A percentile compares a stretch with the other conserved stretches of the same genome.
phyloP scores from a whole-genome alignment of 2,113 vertebrate species.

The Datnioides undecimradiatus region DNA sequence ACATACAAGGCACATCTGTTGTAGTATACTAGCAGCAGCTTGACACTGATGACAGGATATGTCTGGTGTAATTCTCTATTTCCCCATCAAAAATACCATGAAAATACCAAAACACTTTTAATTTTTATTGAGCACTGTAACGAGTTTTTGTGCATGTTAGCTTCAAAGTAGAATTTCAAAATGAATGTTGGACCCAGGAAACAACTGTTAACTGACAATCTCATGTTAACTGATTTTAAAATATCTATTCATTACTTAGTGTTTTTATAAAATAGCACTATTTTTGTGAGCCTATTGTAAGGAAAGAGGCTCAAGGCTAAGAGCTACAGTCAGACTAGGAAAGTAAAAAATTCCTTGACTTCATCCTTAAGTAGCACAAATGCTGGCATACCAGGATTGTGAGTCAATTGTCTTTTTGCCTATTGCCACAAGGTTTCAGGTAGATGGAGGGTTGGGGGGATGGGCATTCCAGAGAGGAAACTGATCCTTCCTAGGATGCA shows the following conservation, averaged over 20 bases:
- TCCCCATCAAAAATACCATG: neutral
- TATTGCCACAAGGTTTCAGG: neutral
- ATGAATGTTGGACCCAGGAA: neutral
- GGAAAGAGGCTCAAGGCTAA: neutral
- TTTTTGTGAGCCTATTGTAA: neutral
- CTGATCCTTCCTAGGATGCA: conserved; percentile 12
- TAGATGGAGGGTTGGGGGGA: neutral
- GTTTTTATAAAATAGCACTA: too few species aligned
- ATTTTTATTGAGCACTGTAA: too few species aligned
- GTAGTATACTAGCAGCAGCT: neutral
- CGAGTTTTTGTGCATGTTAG: too few species aligned
- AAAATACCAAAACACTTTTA: neutral
- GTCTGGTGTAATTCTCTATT: neutral
- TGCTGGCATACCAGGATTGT: neutral
- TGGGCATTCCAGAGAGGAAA: conserved; percentile 5
- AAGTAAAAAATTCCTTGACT: neutral
- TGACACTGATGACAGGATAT: neutral
- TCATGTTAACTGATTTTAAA: too few species aligned
- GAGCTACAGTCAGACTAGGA: neutral
- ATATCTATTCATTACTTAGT: too few species aligned
- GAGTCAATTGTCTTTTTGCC: neutral
- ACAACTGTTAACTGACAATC: neutral
- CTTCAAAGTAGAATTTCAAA: too few species aligned
- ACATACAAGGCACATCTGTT: neutral
- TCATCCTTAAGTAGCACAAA: neutral